Evolutionary conservation across 1,140 invertebrate species (phyloP), one percentile per base, ranked within the genome.

Genomic region (Drosophila burlai): DNA sequence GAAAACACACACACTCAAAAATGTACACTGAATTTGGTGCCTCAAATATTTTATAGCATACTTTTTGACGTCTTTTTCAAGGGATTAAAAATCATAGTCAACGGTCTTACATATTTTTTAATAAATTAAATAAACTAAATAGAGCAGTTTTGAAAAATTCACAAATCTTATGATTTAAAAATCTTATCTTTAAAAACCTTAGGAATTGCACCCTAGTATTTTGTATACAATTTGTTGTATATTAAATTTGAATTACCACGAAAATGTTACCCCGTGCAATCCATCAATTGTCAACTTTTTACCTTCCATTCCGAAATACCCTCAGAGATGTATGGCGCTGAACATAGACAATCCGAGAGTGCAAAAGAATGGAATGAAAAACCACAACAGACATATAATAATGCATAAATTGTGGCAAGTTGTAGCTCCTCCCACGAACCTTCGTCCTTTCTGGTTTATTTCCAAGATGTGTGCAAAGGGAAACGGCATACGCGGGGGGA

Each of bases 341-440:
- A 49, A 29, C 26, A 26, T 42, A 31, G 16, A 43, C 42, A 46
- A 43, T 36, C 40, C 24, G 42, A 79, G 55, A 65, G 75, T 40
- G 60, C 60, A 78, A 65, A 31, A 54, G 40, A 31, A 55, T 38
- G 24, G n/a, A 21, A 54, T 52, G 57, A 55, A 49, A 36, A 54
- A 50, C 59, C 54, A 49, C 64, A 76, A 50, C 45, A 42, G 43
- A 42, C 54, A 64, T 55, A 80, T 79, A 80, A 80, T 80, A 80
- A 79, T 80, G 67, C 67, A 78, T 80, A 80, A 80, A 72, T 80
- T 80, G 77, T 73, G 75, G 76, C 77, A 79, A 69, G 65, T 69
- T 77, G 62, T 68, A 18, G 38, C 55, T 38, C 29, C 54, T 40
- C 34, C 42, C 15, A 1, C 11, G 43, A 11, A 31, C 6, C 24